Percentiles rank a stretch among this genome's conserved stretches.
phyloP scores from a whole-genome alignment of 2,797 vertebrate genomes.

The Meriones psammophilus region DNA sequence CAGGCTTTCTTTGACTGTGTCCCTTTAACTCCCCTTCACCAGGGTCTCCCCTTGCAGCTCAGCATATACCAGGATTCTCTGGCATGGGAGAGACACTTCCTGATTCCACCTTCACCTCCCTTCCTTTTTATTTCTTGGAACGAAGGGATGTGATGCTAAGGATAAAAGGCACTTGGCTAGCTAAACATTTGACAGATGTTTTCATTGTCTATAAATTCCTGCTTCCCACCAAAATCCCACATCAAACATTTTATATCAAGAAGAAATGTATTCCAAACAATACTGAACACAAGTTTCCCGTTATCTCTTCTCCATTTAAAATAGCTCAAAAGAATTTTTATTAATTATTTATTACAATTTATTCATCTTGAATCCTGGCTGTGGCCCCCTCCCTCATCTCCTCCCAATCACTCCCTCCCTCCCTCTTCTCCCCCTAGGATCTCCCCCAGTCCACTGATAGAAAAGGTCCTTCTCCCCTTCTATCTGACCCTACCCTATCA shows the following conservation, averaged over 20 bases:
- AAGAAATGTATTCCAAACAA: slow-evolving; percentile 26
- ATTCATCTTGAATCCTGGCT: too few species aligned
- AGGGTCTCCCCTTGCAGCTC: background rate
- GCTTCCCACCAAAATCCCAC: background rate
- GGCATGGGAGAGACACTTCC: background rate
- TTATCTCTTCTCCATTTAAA: slow-evolving; percentile 20
- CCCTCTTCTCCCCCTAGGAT: too few species aligned
- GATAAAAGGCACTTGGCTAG: background rate
- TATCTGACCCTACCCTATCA: too few species aligned
- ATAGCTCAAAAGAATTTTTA: background rate
- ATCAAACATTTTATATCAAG: slow-evolving; percentile 22
- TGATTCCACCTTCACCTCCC: background rate
- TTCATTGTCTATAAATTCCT: slow-evolving; percentile 17
- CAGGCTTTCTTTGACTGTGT: background rate
- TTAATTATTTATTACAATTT: too few species aligned
- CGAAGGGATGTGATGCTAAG: background rate
- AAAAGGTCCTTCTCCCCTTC: too few species aligned
- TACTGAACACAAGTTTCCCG: background rate
- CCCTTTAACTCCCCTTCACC: background rate
- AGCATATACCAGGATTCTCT: background rate
- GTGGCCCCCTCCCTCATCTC: too few species aligned
- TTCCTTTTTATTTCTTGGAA: background rate
- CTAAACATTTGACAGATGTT: background rate
- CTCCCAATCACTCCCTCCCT: too few species aligned
- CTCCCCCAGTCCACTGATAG: too few species aligned